A percentile compares a stretch with the other conserved stretches of the same genome.
Evolutionary conservation across 2,113 vertebrate genomes (phyloP).

Genomic region (Mirza zaza): DNA sequence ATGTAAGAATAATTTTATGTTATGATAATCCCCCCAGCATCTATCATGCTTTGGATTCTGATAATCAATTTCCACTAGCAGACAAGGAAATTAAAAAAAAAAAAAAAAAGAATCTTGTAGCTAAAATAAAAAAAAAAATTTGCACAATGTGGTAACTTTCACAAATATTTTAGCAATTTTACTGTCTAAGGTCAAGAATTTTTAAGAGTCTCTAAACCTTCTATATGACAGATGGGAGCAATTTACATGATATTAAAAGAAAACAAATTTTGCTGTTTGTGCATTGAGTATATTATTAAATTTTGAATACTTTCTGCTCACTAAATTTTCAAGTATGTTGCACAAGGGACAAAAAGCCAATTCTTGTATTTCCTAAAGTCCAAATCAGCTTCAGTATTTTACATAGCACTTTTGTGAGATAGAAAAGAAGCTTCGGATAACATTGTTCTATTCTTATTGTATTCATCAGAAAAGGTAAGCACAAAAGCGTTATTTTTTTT

Average conservation of each 20-base stretch:
- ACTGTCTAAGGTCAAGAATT: not conserved
- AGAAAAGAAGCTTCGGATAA: not conserved
- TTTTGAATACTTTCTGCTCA: not conserved
- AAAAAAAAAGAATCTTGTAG: not conserved
- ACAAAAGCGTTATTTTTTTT: not conserved
- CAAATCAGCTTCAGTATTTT: not conserved
- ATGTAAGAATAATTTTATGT: not conserved
- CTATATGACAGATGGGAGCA: not conserved
- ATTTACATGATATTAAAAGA: not conserved
- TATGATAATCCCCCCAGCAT: not conserved
- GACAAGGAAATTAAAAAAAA: not conserved
- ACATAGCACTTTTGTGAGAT: not conserved
- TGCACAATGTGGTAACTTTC: not conserved
- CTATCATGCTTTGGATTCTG: not conserved
- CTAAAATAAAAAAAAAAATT: not conserved
- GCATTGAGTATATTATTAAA: not conserved
- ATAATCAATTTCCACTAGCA: not conserved
- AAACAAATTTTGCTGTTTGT: not conserved
- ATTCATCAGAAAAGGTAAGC: conserved; percentile 13
- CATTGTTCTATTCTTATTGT: conserved; percentile 11
- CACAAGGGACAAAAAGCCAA: not conserved
- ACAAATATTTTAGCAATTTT: not conserved
- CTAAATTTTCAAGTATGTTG: not conserved
- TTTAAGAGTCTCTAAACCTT: not conserved
- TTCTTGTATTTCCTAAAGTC: not conserved